Conservation (phyloP, 2,888 invertebrate species). For the Mythimna albipuncta region DNA sequence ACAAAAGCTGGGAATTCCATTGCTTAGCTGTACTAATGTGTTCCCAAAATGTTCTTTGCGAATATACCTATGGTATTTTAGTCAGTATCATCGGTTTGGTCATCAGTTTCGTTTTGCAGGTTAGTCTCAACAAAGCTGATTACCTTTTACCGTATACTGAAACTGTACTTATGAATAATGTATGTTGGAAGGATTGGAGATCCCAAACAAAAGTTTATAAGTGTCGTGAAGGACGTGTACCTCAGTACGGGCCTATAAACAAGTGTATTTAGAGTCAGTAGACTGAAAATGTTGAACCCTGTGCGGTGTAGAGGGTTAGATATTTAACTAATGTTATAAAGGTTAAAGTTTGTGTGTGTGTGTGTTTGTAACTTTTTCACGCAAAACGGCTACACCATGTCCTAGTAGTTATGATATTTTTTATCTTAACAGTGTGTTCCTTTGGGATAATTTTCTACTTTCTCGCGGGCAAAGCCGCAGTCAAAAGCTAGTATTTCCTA, state of each 20-base stretch:
- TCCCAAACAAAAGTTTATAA: slow-evolving; percentile 53
- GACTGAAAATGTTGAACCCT: neutral
- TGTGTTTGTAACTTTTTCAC: too few species aligned
- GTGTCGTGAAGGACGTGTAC: slow-evolving; percentile 30
- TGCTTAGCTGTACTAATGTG: too few species aligned
- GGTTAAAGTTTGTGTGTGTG: too few species aligned
- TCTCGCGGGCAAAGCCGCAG: too few species aligned
- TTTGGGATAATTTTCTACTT: too few species aligned
- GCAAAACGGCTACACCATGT: too few species aligned
- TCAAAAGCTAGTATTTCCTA: neutral
- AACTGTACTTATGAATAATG: slow-evolving; percentile 61
- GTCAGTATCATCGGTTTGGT: slow-evolving; percentile 9
- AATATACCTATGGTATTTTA: neutral
- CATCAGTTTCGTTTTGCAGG: slow-evolving; percentile 21
- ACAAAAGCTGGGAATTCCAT: too few species aligned
- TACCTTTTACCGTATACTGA: slow-evolving; percentile 29
- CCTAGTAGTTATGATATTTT: too few species aligned
- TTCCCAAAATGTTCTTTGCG: too few species aligned
- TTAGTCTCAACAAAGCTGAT: slow-evolving; percentile 27
- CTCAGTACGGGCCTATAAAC: slow-evolving; percentile 5
- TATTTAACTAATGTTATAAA: neutral
- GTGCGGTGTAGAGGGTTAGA: neutral
- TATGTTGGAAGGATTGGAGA: slow-evolving; percentile 53
- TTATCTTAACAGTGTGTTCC: too few species aligned
- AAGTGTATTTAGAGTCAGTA: neutral